A percentile compares a stretch with the other conserved stretches of the same genome.
phyloP scores from a whole-genome alignment of 2,888 invertebrate genomes.

The Sphaeridia pumilis region DNA sequence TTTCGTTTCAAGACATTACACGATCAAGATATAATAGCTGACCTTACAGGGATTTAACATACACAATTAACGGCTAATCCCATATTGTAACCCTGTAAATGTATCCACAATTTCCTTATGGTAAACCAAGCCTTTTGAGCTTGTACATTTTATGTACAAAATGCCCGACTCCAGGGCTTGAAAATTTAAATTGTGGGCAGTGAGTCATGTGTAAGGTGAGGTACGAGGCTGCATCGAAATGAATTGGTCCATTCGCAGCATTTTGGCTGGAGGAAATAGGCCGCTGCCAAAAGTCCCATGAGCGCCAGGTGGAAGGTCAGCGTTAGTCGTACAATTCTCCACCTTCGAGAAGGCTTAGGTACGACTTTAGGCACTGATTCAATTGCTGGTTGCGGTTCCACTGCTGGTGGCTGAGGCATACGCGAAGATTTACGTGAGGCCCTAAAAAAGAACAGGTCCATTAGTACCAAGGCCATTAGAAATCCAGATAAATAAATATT shows the following conservation, averaged over 20 bases:
- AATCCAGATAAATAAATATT: not conserved
- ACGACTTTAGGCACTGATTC: not conserved
- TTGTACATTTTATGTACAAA: too few relatives aligned
- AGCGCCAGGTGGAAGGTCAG: conserved; percentile 34
- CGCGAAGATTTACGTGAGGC: conserved; percentile 3
- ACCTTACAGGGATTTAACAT: too few relatives aligned
- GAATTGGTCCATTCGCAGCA: conserved; percentile 36
- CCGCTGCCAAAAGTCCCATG: conserved; percentile 33
- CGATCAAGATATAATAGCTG: too few relatives aligned
- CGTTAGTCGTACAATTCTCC: conserved; percentile 34
- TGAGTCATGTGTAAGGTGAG: conserved; percentile 32
- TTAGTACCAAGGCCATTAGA: not conserved
- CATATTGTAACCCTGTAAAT: too few relatives aligned
- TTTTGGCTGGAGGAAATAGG: conserved; percentile 33
- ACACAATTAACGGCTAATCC: too few relatives aligned
- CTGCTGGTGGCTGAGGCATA: not conserved
- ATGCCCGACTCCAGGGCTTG: not conserved
- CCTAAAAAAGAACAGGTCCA: not conserved
- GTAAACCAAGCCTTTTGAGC: too few relatives aligned
- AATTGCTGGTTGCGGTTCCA: too few relatives aligned
- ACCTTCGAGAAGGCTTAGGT: conserved; percentile 16
- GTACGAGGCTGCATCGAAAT: conserved; percentile 34
- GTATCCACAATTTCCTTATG: too few relatives aligned
- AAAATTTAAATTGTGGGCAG: conserved; percentile 31
- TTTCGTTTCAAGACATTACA: too few relatives aligned